These are phyloP conservation scores for Cygnus atratus DNA, from an alignment of 2,113 vertebrate genomes.

Conservation along the genomic window DNA sequence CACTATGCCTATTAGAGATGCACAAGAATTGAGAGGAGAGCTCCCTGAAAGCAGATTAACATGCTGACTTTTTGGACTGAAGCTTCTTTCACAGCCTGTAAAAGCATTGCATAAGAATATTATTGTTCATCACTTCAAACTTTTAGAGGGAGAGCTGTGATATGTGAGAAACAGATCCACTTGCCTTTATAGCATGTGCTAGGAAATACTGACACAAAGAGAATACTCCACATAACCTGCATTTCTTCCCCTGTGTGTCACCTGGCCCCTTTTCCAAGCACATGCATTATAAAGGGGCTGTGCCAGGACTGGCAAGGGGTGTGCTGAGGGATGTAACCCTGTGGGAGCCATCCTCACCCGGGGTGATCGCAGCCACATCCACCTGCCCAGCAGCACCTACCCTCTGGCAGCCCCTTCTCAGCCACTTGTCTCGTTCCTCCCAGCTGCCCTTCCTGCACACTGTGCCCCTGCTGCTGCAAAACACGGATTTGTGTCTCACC, in stretches of 20 bases:
- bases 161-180: neutral
- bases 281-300: neutral
- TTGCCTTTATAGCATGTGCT: neutral
- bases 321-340: neutral
- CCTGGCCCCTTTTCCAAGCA: neutral
- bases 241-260: neutral
- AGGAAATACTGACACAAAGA: neutral
- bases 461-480: neutral
- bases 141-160: neutral
- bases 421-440: neutral
- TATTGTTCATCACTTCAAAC: neutral
- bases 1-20: neutral
- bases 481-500: neutral
- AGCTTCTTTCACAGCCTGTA: neutral
- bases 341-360: neutral
- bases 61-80: neutral
- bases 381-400: neutral
- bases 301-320: neutral
- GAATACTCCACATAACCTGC: neutral
- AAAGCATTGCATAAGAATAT: neutral
- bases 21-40: neutral
- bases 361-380: no score
- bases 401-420: neutral
- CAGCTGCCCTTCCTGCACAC: neutral
- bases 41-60: neutral